phyloP scores from a whole-genome alignment of 2,888 invertebrate genomes.

The Ametastegia equiseti region DNA sequence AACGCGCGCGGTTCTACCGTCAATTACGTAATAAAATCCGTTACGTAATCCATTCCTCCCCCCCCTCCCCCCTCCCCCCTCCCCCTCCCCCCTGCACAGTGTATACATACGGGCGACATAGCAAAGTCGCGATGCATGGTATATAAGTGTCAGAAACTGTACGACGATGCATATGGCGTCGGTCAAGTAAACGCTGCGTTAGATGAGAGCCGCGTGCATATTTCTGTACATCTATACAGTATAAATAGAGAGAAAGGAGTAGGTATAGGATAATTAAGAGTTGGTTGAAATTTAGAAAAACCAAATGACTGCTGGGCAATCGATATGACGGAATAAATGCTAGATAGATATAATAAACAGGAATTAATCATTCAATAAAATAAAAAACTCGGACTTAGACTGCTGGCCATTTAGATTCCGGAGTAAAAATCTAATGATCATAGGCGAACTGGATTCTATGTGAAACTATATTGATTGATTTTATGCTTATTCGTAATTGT shows the following conservation, averaged over 20 bases:
- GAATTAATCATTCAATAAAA: no score
- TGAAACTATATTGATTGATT: no score
- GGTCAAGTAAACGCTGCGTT: conserved; percentile 36
- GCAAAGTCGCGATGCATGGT: conserved; percentile 68
- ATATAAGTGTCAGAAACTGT: conserved; percentile 61
- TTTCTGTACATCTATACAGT: neutral
- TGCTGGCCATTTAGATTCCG: no score
- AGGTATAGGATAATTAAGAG: neutral
- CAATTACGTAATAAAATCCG: conserved; percentile 74
- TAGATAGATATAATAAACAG: no score
- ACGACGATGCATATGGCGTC: conserved; percentile 13
- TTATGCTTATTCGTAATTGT: no score
- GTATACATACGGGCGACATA: conserved; percentile 57
- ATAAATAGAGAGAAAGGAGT: neutral
- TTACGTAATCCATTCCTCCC: conserved; percentile 68
- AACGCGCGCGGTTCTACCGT: conserved; percentile 8
- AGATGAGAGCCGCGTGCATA: neutral
- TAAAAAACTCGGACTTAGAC: no score
- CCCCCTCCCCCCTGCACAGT: neutral
- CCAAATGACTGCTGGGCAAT: no score
- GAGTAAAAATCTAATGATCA: no score
- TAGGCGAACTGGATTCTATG: no score
- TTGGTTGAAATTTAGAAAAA: no score
- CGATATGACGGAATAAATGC: no score
- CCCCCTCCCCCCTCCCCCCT: no score